Evolutionary conservation across 2,113 vertebrate genomes (phyloP), one percentile per base, ranked within the genome.

Genomic region (Nanorana parkeri): DNA sequence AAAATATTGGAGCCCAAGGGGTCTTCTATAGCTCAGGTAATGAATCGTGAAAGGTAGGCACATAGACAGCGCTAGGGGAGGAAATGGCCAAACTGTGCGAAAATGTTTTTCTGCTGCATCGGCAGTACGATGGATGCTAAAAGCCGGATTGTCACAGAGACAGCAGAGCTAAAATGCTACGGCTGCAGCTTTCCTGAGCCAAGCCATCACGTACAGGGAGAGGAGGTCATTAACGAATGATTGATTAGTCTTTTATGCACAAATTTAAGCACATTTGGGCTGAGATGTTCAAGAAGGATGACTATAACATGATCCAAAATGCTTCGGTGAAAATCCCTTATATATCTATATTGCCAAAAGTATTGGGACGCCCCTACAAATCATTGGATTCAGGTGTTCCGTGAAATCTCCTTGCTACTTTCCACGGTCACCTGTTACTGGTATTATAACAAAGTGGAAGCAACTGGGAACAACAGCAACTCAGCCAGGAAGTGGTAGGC

Each of bases 181-280:
- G 52, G 6, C 58, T 72, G 82, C 76, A 73, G 3, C 21, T 73
- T 36, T 58, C 23, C 63, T 10, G 63, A 28, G 32, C 26, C 55
- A 47, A 80, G 54, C 24, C 55, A 80, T 80, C 29, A 60, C 61
- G 32, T 69, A 23, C 0, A 55, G 26, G 60, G 16, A 74, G 69
- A 19, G 65, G 60, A 60, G 47, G 79, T 73, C 69, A 73, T 81
- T 81, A 81, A 10, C 16, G 5, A 36, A 66, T 81, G 79, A 81
- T 73, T 81, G 79, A 81, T 81, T 65, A 21, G 36, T 54, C 56
- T 72, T 52, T 81, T 81, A 81, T 10, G 29, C 26, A 54, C 24
- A 74, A 19, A 28, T 28, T 74, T 74, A 58, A 56, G 52, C 54
- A 56, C 71, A 29, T 74, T 56, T 56, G 52, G 26, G 16, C 21